Percentiles rank a stretch among this genome's conserved stretches.
phyloP scores from a whole-genome alignment of 2,113 vertebrate species.

The Oncorhynchus masou region DNA sequence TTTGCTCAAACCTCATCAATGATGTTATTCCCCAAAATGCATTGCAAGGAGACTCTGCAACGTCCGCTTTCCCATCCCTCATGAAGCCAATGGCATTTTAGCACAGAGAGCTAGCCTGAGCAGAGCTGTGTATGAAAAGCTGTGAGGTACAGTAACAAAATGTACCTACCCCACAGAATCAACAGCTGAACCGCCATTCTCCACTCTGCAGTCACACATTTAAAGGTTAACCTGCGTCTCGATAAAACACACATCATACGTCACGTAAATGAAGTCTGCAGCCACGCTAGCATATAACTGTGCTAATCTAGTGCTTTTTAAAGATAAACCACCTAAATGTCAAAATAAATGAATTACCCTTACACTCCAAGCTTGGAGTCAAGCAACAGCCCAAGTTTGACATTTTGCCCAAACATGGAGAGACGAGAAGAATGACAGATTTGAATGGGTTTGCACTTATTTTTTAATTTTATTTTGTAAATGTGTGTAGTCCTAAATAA shows the following conservation, averaged over 20 bases:
- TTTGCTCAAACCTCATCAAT: no score
- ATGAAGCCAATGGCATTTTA: not conserved
- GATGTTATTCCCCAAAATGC: no score
- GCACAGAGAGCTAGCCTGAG: not conserved
- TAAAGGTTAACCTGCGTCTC: slow-evolving; percentile 72
- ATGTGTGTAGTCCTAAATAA: not conserved
- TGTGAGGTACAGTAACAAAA: slow-evolving; percentile 34
- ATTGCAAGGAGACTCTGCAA: not conserved
- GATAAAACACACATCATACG: slow-evolving; percentile 54
- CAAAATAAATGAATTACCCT: slow-evolving; percentile 71
- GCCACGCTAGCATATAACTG: slow-evolving; percentile 64
- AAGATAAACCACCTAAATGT: slow-evolving; percentile 64
- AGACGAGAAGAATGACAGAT: not conserved
- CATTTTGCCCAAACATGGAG: slow-evolving; percentile 56
- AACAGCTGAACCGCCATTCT: slow-evolving; percentile 38
- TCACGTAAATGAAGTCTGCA: slow-evolving; percentile 67
- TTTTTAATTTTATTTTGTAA: not conserved
- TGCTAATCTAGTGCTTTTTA: slow-evolving; percentile 69
- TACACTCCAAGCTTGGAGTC: slow-evolving; percentile 42
- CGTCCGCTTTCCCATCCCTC: not conserved
- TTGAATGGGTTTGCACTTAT: not conserved
- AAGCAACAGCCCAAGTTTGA: slow-evolving; percentile 53
- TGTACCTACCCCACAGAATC: slow-evolving; percentile 35
- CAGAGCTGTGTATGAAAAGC: slow-evolving; percentile 6
- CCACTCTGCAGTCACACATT: slow-evolving; percentile 38